Percentiles rank a stretch among this genome's conserved stretches.
These are phyloP conservation scores for Ovis canadensis DNA, from an alignment of 2,113 vertebrate species.

Conservation along the genomic window DNA sequence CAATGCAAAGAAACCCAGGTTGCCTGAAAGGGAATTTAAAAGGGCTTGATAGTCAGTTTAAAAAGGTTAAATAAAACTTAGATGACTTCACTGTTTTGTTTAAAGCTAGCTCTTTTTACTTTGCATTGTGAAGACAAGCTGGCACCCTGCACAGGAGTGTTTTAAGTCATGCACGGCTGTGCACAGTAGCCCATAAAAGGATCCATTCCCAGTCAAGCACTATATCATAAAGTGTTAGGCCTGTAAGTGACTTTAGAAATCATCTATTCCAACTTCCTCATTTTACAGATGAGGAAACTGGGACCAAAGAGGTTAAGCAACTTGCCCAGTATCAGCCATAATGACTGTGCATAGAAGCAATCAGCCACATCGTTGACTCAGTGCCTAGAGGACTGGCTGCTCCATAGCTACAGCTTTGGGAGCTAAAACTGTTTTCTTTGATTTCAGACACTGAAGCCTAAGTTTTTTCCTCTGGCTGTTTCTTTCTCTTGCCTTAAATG, in stretches of 20 bases:
- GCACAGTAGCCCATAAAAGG: not conserved
- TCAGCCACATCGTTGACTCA: not conserved
- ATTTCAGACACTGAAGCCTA: not conserved
- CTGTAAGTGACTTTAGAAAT: slow-evolving; percentile 10
- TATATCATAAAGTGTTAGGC: slow-evolving; percentile 9
- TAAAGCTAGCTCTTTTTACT: not conserved
- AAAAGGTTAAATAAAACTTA: slow-evolving; percentile 13
- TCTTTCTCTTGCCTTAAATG: not conserved
- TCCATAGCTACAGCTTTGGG: not conserved
- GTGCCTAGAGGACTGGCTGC: not conserved
- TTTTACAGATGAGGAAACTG: slow-evolving; percentile 64
- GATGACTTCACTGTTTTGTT: not conserved
- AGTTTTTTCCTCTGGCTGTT: not conserved
- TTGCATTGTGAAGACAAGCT: not conserved
- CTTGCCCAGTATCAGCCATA: not conserved
- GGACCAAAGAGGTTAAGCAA: slow-evolving; percentile 44
- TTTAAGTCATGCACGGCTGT: not conserved
- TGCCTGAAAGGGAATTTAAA: not conserved
- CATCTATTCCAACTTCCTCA: slow-evolving; percentile 12
- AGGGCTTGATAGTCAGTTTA: not conserved
- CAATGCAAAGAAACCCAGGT: not conserved
- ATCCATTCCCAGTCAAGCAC: not conserved
- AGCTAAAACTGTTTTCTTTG: not conserved
- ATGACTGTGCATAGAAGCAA: not conserved
- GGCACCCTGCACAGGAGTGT: not conserved